Evolutionary conservation across 2,797 vertebrate species (phyloP), one percentile per base, ranked within the genome.

Genomic region (Pristis pectinata): DNA sequence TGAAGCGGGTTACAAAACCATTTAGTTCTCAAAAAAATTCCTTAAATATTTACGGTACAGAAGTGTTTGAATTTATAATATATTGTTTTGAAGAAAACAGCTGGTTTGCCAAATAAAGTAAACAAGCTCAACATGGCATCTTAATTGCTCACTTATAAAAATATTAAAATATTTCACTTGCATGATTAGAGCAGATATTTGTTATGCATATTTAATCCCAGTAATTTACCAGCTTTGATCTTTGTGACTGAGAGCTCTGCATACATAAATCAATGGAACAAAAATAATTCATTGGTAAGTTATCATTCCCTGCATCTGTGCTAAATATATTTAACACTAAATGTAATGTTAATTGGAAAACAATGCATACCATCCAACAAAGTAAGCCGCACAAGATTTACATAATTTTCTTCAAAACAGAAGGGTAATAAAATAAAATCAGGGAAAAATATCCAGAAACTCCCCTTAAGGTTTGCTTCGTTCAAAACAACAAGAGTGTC

Each of bases 121-220:
- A 94, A 30, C 67, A 72, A 74, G 30, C 70, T 15, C 92, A 49
- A 70, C 37, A 89, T 27, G 70, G 41, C 70, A 94, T 53, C 76
- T 94, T 74, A 94, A 76, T 94, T 19, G 92, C 44, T 74, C 91
- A 72, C 44, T 93, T 72, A 67, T 4, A 93, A 27, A 93, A 93
- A 74, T 64, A 72, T 72, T 72, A 93, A 93, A 93, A 70, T 49
- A 24, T 74, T 72, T 64, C 64, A 44, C 41, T 72, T 49, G 91
- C 37, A 93, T 30, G 70, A 34, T 74, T 49, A 74, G 67, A 87
- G 83, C 41, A 56, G 53, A 24, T 15, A 94, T 53, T 94, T 94
- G 27, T 13, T 53, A 74, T 56, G 11, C 72, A 72, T 76, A 34
- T 53, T 53, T 34, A 76, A 94, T 72, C 30, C 30, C 27, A 19